Percentiles rank a stretch among this genome's conserved stretches.
These are phyloP conservation scores for Agrotis clavis DNA, from an alignment of 2,888 invertebrate species.

Conservation along the genomic window DNA sequence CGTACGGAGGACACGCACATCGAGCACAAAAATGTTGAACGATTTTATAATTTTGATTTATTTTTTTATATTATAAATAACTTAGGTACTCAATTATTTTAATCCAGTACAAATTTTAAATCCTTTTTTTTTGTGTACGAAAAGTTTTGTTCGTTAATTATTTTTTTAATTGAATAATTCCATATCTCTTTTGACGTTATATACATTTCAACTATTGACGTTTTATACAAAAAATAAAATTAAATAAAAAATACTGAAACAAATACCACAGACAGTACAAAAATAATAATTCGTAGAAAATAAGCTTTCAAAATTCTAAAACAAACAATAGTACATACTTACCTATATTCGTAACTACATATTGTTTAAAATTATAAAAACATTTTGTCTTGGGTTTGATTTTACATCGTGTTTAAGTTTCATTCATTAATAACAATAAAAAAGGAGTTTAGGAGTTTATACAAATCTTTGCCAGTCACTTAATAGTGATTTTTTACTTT, in stretches of 20 bases:
- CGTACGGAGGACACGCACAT: constrained; percentile 76
- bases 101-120: constrained; percentile 30
- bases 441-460: no score
- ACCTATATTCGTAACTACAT: constrained; percentile 1
- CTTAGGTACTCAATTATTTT: constrained; percentile 13
- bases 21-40: constrained; percentile 74
- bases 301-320: constrained; percentile 66
- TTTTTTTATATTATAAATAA: constrained; percentile 2
- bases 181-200: constrained; percentile 68
- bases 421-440: no score
- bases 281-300: constrained; percentile 70
- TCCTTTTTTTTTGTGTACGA: constrained; percentile 19
- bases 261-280: constrained; percentile 72
- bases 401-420: no score
- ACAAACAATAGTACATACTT: neutral
- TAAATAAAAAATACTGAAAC: constrained; percentile 39
- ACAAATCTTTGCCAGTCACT: no score
- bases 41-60: constrained; percentile 46
- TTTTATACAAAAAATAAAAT: constrained; percentile 62
- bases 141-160: constrained; percentile 8
- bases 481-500: no score
- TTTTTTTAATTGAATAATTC: constrained; percentile 61
- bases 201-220: constrained; percentile 54
- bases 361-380: neutral
- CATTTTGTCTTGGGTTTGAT: no score